Base-by-base conservation (phyloP, 2,888 invertebrate species). In the Arctia plantaginis region DNA sequence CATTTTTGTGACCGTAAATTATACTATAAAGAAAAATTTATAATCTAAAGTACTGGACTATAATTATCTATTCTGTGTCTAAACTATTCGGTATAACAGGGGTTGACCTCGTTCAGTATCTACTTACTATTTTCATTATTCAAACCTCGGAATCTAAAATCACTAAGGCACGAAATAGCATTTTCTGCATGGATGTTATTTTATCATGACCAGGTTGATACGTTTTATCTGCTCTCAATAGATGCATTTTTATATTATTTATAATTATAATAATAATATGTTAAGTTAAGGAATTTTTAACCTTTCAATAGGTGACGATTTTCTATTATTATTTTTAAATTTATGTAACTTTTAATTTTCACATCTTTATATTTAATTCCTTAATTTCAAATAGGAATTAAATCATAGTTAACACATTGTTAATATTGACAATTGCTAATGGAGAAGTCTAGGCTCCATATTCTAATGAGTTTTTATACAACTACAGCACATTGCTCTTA, bases 71-170 rank as follows among this genome's bases (percentile, higher is more conserved):
- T 55, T 55, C 12, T n/a, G 4, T 55, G 51, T 12, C n/a, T 55
- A 55, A 55, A n/a, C n/a, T 30, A 30, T 62, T 8, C 27, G 66
- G 78, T 82, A 72, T 64, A 74, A 39, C 76, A 82, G 73, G 44
- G 73, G 86, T 88, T 85, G 84, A 86, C 86, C 83, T 62, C 62
- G 15, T 62, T 62, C 30, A 27, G 15, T 75, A 71, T 77, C 80
- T 75, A 80, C 79, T 1, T 15, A 35, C 71, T 75, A 72, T 78
- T 84, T 86, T 81, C 80, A 87, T 88, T 87, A 88, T 86, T 86
- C 79, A 87, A 79, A 82, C 81, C 75, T 80, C 39, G 74, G 78
- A 75, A 75, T 71, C 75, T 77, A 75, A 83, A 88, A 88, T 88
- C 87, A 82, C 87, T 88, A 87, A 69, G 67, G 47, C 72, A 77